Evolutionary conservation across 2,797 vertebrate species (phyloP).

Genomic region (Protosalanx chinensis): DNA sequence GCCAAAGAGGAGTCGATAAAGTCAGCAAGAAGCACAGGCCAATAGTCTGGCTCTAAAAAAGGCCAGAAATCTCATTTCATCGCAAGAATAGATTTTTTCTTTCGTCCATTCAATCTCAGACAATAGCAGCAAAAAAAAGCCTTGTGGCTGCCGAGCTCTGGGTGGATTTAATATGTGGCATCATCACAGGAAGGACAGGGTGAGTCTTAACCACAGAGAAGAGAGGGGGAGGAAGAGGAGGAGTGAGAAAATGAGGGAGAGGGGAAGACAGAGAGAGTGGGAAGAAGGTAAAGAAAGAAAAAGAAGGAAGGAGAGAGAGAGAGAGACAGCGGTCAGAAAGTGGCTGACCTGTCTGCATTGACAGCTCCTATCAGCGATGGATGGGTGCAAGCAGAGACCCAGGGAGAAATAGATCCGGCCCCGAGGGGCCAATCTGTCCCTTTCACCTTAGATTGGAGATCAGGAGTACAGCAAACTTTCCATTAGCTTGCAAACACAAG

Average conservation of each 20-base stretch:
- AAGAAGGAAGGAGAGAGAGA: neutral
- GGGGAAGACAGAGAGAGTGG: neutral
- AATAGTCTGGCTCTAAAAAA: neutral
- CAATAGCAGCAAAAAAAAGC: neutral
- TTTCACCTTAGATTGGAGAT: constrained; percentile 28
- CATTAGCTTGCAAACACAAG: neutral
- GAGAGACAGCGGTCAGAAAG: neutral
- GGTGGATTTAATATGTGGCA: neutral
- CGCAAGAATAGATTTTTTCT: neutral
- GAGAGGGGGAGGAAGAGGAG: too few relatives aligned
- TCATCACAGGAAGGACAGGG: neutral
- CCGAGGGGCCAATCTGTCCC: constrained; percentile 14
- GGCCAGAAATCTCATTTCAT: neutral
- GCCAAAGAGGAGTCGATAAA: neutral
- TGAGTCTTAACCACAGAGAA: neutral
- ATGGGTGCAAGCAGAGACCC: neutral
- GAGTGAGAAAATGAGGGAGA: neutral
- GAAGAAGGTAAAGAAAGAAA: neutral
- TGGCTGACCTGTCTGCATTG: neutral
- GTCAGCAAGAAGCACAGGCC: neutral
- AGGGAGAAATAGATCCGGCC: constrained; percentile 6
- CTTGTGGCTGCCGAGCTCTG: neutral
- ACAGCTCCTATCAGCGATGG: constrained; percentile 8
- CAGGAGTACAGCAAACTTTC: constrained; percentile 9
- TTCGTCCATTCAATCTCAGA: neutral